Evolutionary conservation across 2,113 vertebrate genomes (phyloP).

Genomic region (Neolamprologus brichardi): DNA sequence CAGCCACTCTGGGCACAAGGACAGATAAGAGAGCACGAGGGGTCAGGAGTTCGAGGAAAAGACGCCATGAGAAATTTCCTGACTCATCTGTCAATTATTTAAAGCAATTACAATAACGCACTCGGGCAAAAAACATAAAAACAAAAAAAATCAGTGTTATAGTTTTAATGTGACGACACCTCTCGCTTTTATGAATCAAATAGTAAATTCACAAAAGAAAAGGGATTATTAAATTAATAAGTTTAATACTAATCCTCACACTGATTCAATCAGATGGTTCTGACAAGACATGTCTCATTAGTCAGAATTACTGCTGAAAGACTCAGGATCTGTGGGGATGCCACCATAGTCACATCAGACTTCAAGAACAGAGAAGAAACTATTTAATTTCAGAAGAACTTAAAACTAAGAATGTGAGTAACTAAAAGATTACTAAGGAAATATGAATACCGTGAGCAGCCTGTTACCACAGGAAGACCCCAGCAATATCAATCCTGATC

Average conservation of each 20-base stretch:
- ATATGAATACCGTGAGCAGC: not conserved
- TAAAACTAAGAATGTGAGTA: not conserved
- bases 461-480: not conserved
- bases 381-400: not conserved
- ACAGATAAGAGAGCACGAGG: not conserved
- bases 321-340: not conserved
- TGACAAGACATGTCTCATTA: not conserved
- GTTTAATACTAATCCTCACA: not conserved
- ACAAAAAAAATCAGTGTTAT: not conserved
- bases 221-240: not conserved
- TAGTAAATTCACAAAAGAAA: not conserved
- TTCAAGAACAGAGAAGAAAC: not conserved
- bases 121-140: not conserved
- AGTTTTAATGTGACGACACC: not conserved
- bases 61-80: conserved; percentile 3
- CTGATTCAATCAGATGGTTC: not conserved
- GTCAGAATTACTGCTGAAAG: not conserved
- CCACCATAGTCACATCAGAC: not conserved
- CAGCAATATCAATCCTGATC: not conserved
- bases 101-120: not conserved
- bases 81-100: conserved; percentile 7
- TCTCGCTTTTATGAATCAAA: not conserved
- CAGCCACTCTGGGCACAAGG: not conserved
- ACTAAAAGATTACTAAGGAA: not conserved
- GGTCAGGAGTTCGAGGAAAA: conserved; percentile 54